Percentiles rank a stretch among this genome's conserved stretches.
Evolutionary conservation across 2,113 vertebrate species (phyloP).

Genomic region (Tyto alba): DNA sequence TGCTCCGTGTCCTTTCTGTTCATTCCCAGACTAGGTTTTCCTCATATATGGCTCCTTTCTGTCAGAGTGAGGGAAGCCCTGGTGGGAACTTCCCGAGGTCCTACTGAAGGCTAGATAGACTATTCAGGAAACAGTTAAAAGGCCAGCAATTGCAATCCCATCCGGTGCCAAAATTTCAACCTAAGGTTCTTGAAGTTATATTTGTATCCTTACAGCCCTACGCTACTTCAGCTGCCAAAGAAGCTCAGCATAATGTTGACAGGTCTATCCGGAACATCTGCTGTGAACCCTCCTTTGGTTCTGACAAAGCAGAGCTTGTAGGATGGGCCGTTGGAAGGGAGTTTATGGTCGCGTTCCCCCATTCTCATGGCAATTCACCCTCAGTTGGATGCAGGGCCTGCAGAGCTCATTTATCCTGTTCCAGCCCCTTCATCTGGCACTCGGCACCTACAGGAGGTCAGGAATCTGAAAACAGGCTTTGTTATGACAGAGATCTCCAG

Average conservation of each 20-base stretch:
- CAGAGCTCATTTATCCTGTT: conserved; percentile 34
- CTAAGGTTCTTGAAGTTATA: neutral
- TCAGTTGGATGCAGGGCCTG: neutral
- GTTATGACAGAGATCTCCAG: conserved; percentile 59
- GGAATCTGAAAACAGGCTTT: conserved; percentile 44
- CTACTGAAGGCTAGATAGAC: neutral
- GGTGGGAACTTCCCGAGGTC: neutral
- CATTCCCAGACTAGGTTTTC: neutral
- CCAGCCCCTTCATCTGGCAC: conserved; percentile 45
- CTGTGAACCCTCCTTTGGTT: neutral
- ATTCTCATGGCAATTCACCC: neutral
- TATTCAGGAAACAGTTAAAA: neutral
- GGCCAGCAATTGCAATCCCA: neutral
- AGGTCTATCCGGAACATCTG: conserved; percentile 23
- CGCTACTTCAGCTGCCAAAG: neutral
- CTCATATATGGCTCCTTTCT: neutral
- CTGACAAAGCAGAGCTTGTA: neutral
- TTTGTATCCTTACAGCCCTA: neutral
- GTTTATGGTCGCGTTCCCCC: neutral
- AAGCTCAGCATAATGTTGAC: neutral
- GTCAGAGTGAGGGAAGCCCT: neutral
- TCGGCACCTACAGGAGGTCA: conserved; percentile 31
- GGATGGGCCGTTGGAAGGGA: neutral
- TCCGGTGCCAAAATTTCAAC: neutral
- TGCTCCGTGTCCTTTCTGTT: neutral